Base-by-base conservation (phyloP, 2,888 invertebrate species). In the Polymixis flavicincta region DNA sequence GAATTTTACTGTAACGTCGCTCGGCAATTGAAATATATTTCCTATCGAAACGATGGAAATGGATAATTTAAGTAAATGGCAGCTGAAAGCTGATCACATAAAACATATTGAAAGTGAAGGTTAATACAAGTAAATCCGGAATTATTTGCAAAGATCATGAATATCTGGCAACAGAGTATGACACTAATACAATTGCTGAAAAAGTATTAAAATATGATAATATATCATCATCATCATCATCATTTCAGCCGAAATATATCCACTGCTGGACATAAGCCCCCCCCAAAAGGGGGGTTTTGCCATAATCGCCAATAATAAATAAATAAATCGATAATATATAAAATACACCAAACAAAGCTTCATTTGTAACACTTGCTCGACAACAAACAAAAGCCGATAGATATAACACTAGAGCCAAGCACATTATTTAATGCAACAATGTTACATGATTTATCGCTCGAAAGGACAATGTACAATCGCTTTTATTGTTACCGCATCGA, bases 401-500 rank as follows among this genome's bases (percentile, higher is more conserved):
- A 78, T 73, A 78, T 78, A 80, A 80, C 79, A 80, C 75, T 76
- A 68, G 45, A 74, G 28, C 55, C 54, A 69, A 68, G 60, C 79
- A 68, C 65, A 76, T 73, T 82, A 77, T 81, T 84, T 80, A 86
- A 87, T 88, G 84, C 86, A 85, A 83, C 89, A 87, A 87, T 87
- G 87, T 87, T 80, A 57, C 74, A 88, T 84, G 89, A 92, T 91
- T 92, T 92, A 93, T 89, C 76, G 85, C 85, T 87, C 74, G 79
- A 90, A 91, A 90, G 88, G 92, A 93, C 92, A 93, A 89, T 91
- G 90, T 89, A 87, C 90, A 90, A 93, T 93, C 91, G 90, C 92
- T 92, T 90, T 89, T 92, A 92, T 92, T 92, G 90, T 91, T 90
- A 89, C 90, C 85, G 89, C 82, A 89, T 87, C 89, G 87, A 92